Evolutionary conservation across 2,888 invertebrate species (phyloP).

Genomic region (Papilio elwesi): DNA sequence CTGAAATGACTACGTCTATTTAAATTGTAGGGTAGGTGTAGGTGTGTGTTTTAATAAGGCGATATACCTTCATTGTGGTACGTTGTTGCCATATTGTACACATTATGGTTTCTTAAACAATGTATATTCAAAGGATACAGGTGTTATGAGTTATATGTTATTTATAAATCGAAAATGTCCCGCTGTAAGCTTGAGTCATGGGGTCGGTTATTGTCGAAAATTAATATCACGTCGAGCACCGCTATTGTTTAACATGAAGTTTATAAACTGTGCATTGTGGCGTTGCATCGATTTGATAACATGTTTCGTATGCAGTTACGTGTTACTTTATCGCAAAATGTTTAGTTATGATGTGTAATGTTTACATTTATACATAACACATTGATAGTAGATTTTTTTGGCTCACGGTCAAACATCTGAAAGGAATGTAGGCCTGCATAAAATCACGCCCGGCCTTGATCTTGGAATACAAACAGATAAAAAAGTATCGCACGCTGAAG

Average conservation of each 20-base stretch:
- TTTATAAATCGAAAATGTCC: constrained; percentile 3
- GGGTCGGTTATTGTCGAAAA: constrained; percentile 19
- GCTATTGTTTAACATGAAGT: constrained; percentile 31
- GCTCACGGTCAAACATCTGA: constrained; percentile 13
- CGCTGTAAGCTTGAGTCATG: constrained; percentile 3
- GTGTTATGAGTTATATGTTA: constrained; percentile 5
- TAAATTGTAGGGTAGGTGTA: too few species aligned
- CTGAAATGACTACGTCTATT: too few species aligned
- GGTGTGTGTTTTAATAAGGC: too few species aligned
- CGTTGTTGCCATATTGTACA: too few species aligned
- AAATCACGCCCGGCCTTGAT: constrained; percentile 17
- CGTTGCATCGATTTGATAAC: constrained; percentile 6
- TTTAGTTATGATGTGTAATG: constrained; percentile 2
- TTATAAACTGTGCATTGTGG: constrained; percentile 17
- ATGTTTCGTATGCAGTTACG: constrained; percentile 9
- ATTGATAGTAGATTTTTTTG: constrained; percentile 6
- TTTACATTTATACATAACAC: neutral
- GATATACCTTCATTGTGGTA: too few species aligned
- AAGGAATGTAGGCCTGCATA: constrained; percentile 18
- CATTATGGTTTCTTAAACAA: neutral
- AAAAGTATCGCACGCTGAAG: constrained; percentile 1
- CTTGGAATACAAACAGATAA: constrained; percentile 1
- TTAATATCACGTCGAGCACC: constrained; percentile 17
- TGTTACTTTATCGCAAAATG: neutral
- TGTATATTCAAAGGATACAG: constrained; percentile 12